phyloP scores from a whole-genome alignment of 2,888 invertebrate genomes.

The Labia minor region DNA sequence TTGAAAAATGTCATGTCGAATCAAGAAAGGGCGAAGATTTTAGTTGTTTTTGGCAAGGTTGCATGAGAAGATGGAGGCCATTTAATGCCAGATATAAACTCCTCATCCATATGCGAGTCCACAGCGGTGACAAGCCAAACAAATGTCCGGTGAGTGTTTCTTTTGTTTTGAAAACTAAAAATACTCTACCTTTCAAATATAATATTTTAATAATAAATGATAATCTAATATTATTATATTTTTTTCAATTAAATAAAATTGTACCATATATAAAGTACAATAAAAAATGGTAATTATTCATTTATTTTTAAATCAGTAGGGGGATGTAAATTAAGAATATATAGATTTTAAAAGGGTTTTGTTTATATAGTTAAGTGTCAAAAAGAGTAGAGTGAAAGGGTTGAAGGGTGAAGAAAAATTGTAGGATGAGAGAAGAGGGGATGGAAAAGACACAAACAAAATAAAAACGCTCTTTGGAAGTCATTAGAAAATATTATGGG shows the following conservation, averaged over 20 bases:
- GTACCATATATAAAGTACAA: too few relatives aligned
- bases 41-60: slow-evolving; percentile 88
- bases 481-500: slow-evolving; percentile 3
- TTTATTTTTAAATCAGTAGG: too few relatives aligned
- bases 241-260: too few relatives aligned
- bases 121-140: slow-evolving; percentile 97
- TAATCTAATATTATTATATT: too few relatives aligned
- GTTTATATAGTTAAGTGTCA: slow-evolving; percentile 4
- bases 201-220: too few relatives aligned
- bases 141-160: slow-evolving; percentile 81
- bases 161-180: not conserved
- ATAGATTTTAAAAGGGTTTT: slow-evolving; percentile 7
- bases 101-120: slow-evolving; percentile 91
- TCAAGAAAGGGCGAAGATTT: slow-evolving; percentile 72
- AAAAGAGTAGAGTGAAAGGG: not conserved
- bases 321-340: not conserved
- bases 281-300: too few relatives aligned
- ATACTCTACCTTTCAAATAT: too few relatives aligned
- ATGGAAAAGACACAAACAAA: not conserved
- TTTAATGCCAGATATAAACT: slow-evolving; percentile 98
- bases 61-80: slow-evolving; percentile 75
- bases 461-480: not conserved
- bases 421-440: not conserved
- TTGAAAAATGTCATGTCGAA: slow-evolving; percentile 80
- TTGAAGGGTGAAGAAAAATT: not conserved